Percentiles rank a stretch among this genome's conserved stretches.
These are phyloP conservation scores for Trichonephila inaurata DNA, from an alignment of 1,140 invertebrate genomes.

Conservation along the genomic window DNA sequence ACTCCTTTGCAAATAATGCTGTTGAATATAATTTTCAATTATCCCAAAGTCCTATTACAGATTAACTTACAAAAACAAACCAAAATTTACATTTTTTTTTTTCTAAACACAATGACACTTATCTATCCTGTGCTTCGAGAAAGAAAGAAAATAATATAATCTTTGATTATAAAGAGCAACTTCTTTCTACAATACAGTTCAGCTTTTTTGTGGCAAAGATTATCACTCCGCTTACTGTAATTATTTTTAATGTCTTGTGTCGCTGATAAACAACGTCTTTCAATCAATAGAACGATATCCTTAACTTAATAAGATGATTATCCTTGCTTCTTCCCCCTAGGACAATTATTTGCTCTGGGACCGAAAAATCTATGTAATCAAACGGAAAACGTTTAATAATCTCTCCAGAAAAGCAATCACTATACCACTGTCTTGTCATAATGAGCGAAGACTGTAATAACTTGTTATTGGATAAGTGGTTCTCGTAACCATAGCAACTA, in stretches of 20 bases:
- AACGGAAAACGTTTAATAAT: neutral
- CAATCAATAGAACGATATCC: neutral
- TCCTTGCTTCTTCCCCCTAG: neutral
- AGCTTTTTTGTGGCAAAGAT: neutral
- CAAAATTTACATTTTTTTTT: no score
- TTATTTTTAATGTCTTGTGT: constrained; percentile 26
- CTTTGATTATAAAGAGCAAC: no score
- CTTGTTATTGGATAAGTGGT: constrained; percentile 40
- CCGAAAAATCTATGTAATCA: neutral
- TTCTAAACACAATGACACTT: no score
- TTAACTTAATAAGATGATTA: neutral
- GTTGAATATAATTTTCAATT: no score
- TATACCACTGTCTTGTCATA: neutral
- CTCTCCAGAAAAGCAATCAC: neutral
- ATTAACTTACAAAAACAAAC: no score
- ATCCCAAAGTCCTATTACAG: no score
- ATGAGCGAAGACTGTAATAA: constrained; percentile 5
- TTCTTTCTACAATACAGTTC: neutral
- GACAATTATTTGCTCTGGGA: neutral
- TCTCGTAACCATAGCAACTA: neutral
- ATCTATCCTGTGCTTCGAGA: no score
- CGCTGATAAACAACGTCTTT: neutral
- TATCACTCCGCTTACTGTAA: neutral
- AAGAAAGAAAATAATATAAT: no score
- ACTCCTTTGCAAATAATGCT: no score